Conservation (phyloP, 35 echinoderm and acorn worm genomes). For the Ophiothrix spiculata region DNA sequence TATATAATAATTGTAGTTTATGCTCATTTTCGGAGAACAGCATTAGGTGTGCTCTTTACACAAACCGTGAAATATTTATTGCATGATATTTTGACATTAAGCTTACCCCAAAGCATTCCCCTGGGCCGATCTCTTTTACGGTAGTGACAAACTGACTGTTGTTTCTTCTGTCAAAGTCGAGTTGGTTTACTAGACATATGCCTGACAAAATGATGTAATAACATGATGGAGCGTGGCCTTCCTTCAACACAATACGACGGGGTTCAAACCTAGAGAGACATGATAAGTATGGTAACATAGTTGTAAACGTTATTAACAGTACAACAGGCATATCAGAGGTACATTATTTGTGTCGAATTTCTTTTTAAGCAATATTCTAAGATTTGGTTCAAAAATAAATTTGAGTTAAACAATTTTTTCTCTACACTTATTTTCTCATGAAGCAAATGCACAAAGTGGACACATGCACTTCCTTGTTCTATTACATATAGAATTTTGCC, state of each 20-base stretch:
- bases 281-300: neutral
- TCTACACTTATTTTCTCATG: too few relatives aligned
- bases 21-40: neutral
- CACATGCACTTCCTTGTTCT: too few relatives aligned
- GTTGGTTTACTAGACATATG: conserved; percentile 79
- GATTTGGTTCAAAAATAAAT: too few relatives aligned
- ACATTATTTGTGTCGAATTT: too few relatives aligned
- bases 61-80: neutral
- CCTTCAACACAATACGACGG: conserved; percentile 80
- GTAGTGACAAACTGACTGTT: conserved; percentile 68
- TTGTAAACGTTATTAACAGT: neutral
- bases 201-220: conserved; percentile 94
- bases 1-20: neutral
- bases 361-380: too few relatives aligned
- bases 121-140: conserved; percentile 50
- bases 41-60: neutral
- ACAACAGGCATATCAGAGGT: neutral
- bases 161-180: conserved; percentile 65
- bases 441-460: too few relatives aligned
- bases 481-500: too few relatives aligned
- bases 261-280: conserved; percentile 64
- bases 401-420: too few relatives aligned
- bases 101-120: conserved; percentile 78
- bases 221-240: conserved; percentile 75
- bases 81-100: neutral